Conservation (phyloP, 2,797 vertebrate genomes). For the Nyctalus aviator region DNA sequence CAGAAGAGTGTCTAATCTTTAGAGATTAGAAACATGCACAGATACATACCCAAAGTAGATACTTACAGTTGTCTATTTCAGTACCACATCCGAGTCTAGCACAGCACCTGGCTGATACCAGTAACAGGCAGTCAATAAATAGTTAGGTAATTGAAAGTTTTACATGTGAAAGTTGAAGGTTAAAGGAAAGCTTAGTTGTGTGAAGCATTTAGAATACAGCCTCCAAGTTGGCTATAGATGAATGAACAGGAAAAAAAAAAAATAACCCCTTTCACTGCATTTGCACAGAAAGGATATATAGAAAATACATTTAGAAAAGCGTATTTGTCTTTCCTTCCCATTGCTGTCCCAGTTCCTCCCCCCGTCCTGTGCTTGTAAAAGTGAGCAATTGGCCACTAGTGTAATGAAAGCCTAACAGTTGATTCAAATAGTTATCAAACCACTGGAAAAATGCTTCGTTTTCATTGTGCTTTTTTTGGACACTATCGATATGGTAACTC, state of each 20-base stretch:
- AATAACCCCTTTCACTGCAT: not conserved
- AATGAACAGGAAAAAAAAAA: not conserved
- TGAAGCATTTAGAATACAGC: not conserved
- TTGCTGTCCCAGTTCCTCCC: not conserved
- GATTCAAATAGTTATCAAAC: slow-evolving; percentile 78
- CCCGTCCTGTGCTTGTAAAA: slow-evolving; percentile 60
- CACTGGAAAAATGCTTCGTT: slow-evolving; percentile 74
- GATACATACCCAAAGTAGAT: not conserved
- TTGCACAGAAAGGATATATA: not conserved
- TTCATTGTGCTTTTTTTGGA: slow-evolving; percentile 78
- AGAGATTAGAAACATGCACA: not conserved
- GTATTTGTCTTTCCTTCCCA: not conserved
- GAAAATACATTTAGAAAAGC: slow-evolving; percentile 34
- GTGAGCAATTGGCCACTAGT: slow-evolving; percentile 48
- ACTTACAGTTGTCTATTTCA: not conserved
- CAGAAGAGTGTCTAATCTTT: not conserved
- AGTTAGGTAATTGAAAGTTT: not conserved
- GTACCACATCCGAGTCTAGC: not conserved
- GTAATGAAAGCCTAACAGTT: slow-evolving; percentile 48
- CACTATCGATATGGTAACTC: slow-evolving; percentile 74
- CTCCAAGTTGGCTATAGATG: not conserved
- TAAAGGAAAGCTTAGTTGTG: not conserved
- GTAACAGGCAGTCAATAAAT: not conserved
- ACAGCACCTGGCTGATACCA: not conserved
- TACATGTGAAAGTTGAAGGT: not conserved